phyloP scores from a whole-genome alignment of 2,888 invertebrate species.

The Trachelus stipa region DNA sequence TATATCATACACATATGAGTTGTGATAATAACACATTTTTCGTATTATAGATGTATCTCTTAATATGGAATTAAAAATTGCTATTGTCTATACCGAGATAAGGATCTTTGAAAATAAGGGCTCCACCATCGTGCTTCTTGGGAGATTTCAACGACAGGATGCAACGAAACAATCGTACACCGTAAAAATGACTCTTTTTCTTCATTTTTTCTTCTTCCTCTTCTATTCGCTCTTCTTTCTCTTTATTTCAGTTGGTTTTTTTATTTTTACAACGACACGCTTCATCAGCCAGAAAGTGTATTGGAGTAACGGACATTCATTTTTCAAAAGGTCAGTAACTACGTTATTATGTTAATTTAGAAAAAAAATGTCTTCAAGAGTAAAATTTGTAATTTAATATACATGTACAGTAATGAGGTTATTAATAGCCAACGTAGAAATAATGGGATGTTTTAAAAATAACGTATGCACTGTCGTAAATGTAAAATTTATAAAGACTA shows the following conservation, averaged over 20 bases:
- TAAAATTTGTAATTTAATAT: not conserved
- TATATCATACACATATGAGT: not conserved
- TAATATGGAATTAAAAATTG: not conserved
- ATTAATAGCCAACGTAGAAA: not conserved
- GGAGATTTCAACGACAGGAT: slow-evolving; percentile 46
- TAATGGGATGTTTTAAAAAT: not conserved
- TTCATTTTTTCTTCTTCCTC: not conserved
- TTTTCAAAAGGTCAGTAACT: not conserved
- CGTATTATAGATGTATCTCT: no score
- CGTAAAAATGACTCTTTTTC: not conserved
- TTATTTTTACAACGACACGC: not conserved
- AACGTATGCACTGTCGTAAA: not conserved
- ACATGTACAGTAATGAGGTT: not conserved
- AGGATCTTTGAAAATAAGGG: not conserved
- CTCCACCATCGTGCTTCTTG: not conserved
- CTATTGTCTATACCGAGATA: not conserved
- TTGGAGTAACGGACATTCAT: not conserved
- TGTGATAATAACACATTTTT: not conserved
- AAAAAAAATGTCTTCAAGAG: not conserved
- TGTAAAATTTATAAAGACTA: not conserved
- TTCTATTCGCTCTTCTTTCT: not conserved
- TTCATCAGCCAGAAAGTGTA: not conserved
- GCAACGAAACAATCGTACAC: slow-evolving; percentile 52
- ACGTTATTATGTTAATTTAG: not conserved
- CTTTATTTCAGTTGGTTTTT: not conserved